phyloP scores from a whole-genome alignment of 2,797 vertebrate genomes.

The Poecile montanus region DNA sequence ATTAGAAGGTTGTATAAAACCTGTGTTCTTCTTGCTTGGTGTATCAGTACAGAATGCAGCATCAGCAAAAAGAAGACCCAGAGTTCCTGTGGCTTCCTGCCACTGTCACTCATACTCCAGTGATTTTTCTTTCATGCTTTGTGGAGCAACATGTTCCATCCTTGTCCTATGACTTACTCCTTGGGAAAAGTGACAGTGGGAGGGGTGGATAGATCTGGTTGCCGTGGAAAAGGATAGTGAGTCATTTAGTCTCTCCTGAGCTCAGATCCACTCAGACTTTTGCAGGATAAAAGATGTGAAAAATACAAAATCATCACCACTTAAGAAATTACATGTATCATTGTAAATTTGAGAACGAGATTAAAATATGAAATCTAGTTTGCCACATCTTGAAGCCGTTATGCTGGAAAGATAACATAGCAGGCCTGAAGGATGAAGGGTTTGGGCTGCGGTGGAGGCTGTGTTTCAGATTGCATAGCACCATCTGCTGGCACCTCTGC shows the following conservation, averaged over 20 bases:
- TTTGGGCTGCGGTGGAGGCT: neutral
- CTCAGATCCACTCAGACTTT: neutral
- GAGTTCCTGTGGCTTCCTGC: neutral
- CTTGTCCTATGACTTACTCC: neutral
- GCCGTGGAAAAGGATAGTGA: neutral
- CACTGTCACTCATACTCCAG: neutral
- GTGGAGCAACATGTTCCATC: neutral
- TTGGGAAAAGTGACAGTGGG: accelerated
- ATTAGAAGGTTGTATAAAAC: neutral
- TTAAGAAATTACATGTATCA: neutral
- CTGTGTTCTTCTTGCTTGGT: neutral
- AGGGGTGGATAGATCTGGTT: neutral
- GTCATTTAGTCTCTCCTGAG: neutral
- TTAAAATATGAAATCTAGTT: neutral
- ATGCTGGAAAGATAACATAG: neutral
- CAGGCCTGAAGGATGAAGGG: neutral
- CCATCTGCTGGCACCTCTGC: conserved; percentile 48
- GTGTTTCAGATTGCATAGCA: neutral
- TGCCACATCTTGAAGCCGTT: neutral
- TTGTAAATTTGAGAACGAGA: neutral
- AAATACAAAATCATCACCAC: neutral
- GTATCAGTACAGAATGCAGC: neutral
- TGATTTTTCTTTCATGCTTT: neutral
- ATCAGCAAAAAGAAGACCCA: neutral
- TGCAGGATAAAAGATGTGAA: neutral